Conservation (phyloP, 2,113 vertebrate genomes). For the Amia ocellicauda region DNA sequence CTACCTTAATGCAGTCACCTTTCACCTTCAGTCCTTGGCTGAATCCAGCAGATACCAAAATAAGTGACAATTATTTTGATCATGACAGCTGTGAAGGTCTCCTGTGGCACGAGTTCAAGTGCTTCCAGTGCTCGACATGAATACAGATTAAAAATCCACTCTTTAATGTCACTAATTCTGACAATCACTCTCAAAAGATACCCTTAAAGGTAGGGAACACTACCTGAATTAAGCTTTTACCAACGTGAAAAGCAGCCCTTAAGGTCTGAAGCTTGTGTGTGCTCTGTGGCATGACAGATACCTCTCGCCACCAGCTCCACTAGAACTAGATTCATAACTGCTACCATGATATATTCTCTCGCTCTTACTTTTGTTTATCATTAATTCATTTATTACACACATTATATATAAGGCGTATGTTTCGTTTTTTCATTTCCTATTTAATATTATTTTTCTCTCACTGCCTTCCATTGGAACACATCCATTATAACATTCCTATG, state of each 20-base stretch:
- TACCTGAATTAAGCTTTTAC: not conserved
- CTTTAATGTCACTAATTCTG: slow-evolving; percentile 2
- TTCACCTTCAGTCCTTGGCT: not conserved
- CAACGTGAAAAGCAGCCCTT: not conserved
- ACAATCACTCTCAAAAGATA: slow-evolving; percentile 1
- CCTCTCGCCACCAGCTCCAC: not conserved
- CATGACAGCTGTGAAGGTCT: slow-evolving; percentile 6
- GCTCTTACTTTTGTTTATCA: too few relatives aligned
- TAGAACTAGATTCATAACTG: too few relatives aligned
- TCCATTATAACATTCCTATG: too few relatives aligned
- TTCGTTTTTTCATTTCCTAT: too few relatives aligned
- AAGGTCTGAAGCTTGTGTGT: not conserved
- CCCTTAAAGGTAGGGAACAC: not conserved
- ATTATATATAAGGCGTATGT: too few relatives aligned
- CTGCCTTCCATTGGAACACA: too few relatives aligned
- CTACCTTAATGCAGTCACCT: slow-evolving; percentile 5
- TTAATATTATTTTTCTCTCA: too few relatives aligned
- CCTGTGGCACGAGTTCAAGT: slow-evolving; percentile 2
- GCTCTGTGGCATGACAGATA: not conserved
- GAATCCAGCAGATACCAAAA: slow-evolving; percentile 2
- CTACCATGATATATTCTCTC: too few relatives aligned
- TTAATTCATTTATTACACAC: too few relatives aligned
- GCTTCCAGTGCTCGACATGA: not conserved
- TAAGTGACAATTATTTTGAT: slow-evolving; percentile 10
- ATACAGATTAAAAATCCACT: not conserved